Evolutionary conservation across 2,888 invertebrate genomes (phyloP), one percentile per base, ranked within the genome.

Genomic region (Agrotis clavis): DNA sequence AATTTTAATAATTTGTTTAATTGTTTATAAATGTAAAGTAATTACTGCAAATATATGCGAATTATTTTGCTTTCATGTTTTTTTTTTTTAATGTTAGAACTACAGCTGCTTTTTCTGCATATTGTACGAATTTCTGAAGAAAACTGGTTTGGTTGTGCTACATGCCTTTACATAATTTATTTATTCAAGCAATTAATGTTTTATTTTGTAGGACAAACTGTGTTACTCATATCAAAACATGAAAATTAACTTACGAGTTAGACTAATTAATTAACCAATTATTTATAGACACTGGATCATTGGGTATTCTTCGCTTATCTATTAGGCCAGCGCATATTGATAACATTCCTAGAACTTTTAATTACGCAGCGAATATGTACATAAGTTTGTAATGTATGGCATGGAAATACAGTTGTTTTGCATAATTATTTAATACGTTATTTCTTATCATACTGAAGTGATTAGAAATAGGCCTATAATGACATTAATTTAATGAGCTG

Each of bases 1-100:
- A 77, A 84, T 85, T 82, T 86, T 73, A 71, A 86, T 86, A 84
- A 86, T 86, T 86, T 83, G 85, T 84, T 74, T 81, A 82, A 85
- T 80, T 79, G 80, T 77, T 83, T 73, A 65, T 84, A 77, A 76
- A 82, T 81, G 77, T 67, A 51, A 66, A 65, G 67, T 74, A 78
- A 79, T 77, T 82, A 74, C 71, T 74, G 65, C 57, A 63, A 80
- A 74, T 74, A 41, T 72, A 71, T 72, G 60, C 64, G 59, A n/a
- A 67, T 64, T 74, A 71, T 77, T 74, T 81, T 57, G 64, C 74
- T 48, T 74, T 61, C 45, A 4, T 57, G 7, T 45, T 51, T 53
- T 71, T 81, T 74, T n/a, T n/a, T 79, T 78, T 59, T 71, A 63
- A 56, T 25, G 41, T 62, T 69, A 69, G 25, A 64, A 21, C 19